Base-by-base conservation (phyloP, 2,888 invertebrate genomes). In the Malachius bipustulatus region DNA sequence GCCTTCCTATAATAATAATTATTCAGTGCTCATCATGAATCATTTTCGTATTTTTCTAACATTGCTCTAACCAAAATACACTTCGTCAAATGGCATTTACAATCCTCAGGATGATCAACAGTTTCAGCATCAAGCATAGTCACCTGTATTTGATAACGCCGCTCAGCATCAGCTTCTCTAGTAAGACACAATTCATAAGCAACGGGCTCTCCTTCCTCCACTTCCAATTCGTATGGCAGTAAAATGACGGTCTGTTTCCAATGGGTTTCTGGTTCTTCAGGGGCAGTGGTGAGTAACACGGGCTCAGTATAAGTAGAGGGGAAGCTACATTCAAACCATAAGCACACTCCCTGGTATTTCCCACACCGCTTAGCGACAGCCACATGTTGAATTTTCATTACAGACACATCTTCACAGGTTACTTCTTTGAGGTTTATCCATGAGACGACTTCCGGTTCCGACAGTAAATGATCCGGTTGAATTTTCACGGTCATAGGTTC, bases 301-400 rank as follows among this genome's bases (percentile, higher is more conserved):
- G 60, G 54, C 41, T 58, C 56, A 4, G 45, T 57, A 19, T 57
- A 48, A 27, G 59, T 52, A 14, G 65, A 60, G 3, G 82, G 81
- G 58, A 89, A 88, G 31, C 65, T 64, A 44, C 82, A 81, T 8
- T 75, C 74, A 57, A 88, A 89, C 87, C 88, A 88, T 31, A 87
- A 60, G 53, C 82, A 82, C 33, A 87, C 59, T 4, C 80, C 81
- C 64, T 82, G 76, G 55, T 75, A 80, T 38, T 62, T 63, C 1
- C 81, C 82, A 16, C 63, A 52, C 55, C 68, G 72, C 29, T 60
- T 66, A 14, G 70, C 66, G 35, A 71, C 71, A 62, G 56, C 66
- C 41, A 82, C 71, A 57, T 78, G 71, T 43, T 75, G 68, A 35
- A 73, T 66, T 29, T 64, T 65, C 40, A 79, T 71, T 12, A 59